These are phyloP conservation scores for Tetrapedia diversipes DNA, from an alignment of 2,888 invertebrate species.

Conservation along the genomic window DNA sequence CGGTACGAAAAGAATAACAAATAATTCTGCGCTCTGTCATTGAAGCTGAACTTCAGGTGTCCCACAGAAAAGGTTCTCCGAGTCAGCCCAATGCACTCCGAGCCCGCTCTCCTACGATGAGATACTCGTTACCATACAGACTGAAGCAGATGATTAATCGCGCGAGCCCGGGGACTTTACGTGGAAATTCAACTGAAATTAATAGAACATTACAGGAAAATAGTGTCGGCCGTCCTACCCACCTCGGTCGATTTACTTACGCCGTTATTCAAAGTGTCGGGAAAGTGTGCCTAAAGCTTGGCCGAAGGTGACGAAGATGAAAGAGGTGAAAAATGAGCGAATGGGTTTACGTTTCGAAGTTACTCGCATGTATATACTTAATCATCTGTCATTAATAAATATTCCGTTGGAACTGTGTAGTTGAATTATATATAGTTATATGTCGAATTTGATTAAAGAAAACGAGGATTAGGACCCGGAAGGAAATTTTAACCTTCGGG, in stretches of 20 bases:
- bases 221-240: constrained; percentile 23
- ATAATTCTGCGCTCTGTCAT: not conserved
- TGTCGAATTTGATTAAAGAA: constrained; percentile 40
- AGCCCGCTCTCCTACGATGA: constrained; percentile 16
- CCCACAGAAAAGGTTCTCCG: constrained; percentile 1
- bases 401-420: constrained; percentile 5
- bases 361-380: constrained; percentile 42
- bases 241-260: constrained; percentile 45
- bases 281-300: constrained; percentile 35
- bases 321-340: not conserved
- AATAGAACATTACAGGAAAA: constrained; percentile 33
- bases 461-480: no score
- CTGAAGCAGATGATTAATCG: constrained; percentile 48
- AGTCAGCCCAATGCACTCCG: constrained; percentile 11
- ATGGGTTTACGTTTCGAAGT: constrained; percentile 43
- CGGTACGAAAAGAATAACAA: not conserved
- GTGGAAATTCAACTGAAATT: constrained; percentile 47
- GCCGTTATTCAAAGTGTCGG: constrained; percentile 56
- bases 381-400: constrained; percentile 42
- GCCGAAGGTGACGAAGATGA: not conserved
- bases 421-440: no score
- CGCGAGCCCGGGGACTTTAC: constrained; percentile 21
- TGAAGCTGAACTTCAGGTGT: no score
- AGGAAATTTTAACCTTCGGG: no score
- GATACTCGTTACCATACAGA: constrained; percentile 30